Percentiles rank a stretch among this genome's conserved stretches.
Evolutionary conservation across 1,140 invertebrate species (phyloP).

Genomic region (Teleogryllus occipitalis): DNA sequence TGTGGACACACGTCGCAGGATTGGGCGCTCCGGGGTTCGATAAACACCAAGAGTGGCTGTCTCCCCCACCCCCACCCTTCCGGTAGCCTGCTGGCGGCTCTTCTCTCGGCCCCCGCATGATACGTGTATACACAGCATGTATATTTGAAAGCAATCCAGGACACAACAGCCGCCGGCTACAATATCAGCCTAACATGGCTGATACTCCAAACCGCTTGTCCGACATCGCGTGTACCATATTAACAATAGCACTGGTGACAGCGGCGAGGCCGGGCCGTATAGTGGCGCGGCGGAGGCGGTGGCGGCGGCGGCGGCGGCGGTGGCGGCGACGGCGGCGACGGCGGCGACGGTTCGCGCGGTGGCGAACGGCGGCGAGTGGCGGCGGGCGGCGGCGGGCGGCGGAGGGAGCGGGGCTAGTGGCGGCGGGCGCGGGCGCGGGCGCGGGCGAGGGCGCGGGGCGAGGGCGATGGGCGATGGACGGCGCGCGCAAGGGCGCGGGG

Average conservation of each 20-base stretch:
- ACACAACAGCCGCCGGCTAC: conserved; percentile 2
- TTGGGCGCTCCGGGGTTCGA: background rate
- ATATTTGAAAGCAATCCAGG: background rate
- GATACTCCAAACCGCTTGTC: conserved; percentile 3
- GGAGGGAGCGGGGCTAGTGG: too few species aligned
- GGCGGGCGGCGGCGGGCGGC: too few species aligned
- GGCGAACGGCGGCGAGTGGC: too few species aligned
- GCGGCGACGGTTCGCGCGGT: too few species aligned
- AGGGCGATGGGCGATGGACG: too few species aligned
- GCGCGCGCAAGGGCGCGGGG: too few species aligned
- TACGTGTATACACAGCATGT: background rate
- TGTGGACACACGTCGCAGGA: background rate
- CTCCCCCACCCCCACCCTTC: background rate
- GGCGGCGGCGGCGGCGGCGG: too few species aligned
- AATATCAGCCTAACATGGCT: background rate
- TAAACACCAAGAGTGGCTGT: conserved; percentile 1
- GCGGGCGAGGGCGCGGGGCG: too few species aligned
- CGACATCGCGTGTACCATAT: background rate
- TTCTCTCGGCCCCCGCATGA: background rate
- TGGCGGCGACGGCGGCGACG: too few species aligned
- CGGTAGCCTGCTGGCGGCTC: background rate
- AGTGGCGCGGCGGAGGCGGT: too few species aligned
- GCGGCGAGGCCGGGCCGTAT: background rate
- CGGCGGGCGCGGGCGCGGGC: too few species aligned
- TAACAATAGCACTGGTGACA: background rate